Evolutionary conservation across 1,140 invertebrate genomes (phyloP).

Genomic region (Zophobas morio): DNA sequence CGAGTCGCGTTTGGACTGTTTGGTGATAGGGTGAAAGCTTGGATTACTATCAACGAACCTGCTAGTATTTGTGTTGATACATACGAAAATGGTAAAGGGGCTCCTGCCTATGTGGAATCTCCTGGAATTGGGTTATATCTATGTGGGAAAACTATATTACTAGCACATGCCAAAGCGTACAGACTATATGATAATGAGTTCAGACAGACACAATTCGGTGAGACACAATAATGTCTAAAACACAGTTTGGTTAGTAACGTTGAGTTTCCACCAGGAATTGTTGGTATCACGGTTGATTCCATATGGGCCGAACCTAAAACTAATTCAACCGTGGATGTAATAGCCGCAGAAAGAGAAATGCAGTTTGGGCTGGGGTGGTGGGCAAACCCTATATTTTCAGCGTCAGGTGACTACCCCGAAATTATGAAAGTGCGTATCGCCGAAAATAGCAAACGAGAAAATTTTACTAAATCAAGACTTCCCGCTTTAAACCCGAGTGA

Average conservation of each 20-base stretch:
- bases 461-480: slow-evolving; percentile 71
- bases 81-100: slow-evolving; percentile 63
- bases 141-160: slow-evolving; percentile 70
- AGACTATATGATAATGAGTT: slow-evolving; percentile 69
- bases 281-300: slow-evolving; percentile 61
- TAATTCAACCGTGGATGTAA: slow-evolving; percentile 64
- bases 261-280: slow-evolving; percentile 23
- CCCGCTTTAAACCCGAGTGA: slow-evolving; percentile 72
- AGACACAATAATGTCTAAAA: slow-evolving; percentile 13
- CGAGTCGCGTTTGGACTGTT: slow-evolving; percentile 67
- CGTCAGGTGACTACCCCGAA: slow-evolving; percentile 74
- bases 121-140: slow-evolving; percentile 71
- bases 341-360: slow-evolving; percentile 68
- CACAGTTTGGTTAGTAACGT: neutral
- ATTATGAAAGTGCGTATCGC: slow-evolving; percentile 73
- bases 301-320: slow-evolving; percentile 67
- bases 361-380: slow-evolving; percentile 76
- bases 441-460: slow-evolving; percentile 68
- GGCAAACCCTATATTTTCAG: slow-evolving; percentile 74
- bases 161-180: slow-evolving; percentile 66
- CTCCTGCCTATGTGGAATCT: slow-evolving; percentile 67
- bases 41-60: slow-evolving; percentile 64
- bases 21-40: slow-evolving; percentile 72
- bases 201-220: slow-evolving; percentile 60
- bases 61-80: slow-evolving; percentile 49